Base-by-base conservation (phyloP, 2,797 vertebrate genomes). In the Megaceryle alcyon region DNA sequence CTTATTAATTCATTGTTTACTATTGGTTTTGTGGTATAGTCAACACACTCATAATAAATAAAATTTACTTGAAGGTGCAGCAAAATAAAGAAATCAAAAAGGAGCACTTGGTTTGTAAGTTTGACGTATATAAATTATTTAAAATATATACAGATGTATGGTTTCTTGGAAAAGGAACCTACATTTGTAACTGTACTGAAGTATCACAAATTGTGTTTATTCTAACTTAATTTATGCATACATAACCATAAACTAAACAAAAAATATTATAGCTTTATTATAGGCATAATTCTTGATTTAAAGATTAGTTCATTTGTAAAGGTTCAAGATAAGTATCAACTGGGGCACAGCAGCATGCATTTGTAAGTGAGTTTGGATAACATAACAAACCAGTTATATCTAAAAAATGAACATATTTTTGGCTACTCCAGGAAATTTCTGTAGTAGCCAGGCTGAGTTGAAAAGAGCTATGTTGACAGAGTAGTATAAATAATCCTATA, bases 1-100 rank as follows among this genome's bases (percentile, higher is more conserved):
- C 39, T 88, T 88, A 96, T 90, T 95, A 94, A 90, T 75, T 83
- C 20, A 48, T 63, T 54, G 39, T 76, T 96, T 97, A 79, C 63
- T 95, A 21, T 31, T 61, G 49, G 11, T 44, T 96, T 95, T 87
- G 54, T 66, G 70, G 65, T 93, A 15, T 51, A 80, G 35, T 72
- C 60, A 90, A 91, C 49, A 75, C 91, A 89, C 18, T 88, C 43
- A 79, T 64, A 80, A 82, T 51, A 94, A 89, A 73, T 21, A 86
- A 92, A 96, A 96, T 87, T 76, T 91, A 95, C 54, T 90, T 31
- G 28, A 93, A 94, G 29, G 12, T 8, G 28, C 64, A 70, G 35
- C 6, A 65, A 84, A 84, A 59, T 10, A 79, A 96, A 89, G 72
- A 96, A 83, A 94, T 43, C 6, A 71, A 82, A 81, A 86, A 65